Conservation (phyloP, 1,140 invertebrate genomes). For the Yoshiicerus persimilis region DNA sequence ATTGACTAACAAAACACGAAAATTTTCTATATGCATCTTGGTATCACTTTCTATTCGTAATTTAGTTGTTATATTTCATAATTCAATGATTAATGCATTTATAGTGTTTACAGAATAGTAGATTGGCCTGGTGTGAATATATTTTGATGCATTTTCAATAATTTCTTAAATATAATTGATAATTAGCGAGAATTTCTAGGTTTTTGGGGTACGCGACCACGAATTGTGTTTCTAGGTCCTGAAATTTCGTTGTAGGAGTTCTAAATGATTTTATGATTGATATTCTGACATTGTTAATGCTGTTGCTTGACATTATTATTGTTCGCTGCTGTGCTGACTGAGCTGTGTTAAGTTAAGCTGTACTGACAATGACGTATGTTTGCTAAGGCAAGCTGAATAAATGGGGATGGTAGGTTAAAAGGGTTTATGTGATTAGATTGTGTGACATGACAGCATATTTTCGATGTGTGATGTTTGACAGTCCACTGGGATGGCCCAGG, state of each 20-base stretch:
- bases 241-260: too few species aligned
- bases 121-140: too few species aligned
- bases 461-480: conserved; percentile 36
- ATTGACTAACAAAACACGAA: too few species aligned
- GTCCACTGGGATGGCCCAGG: conserved; percentile 47
- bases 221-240: too few species aligned
- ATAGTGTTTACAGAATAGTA: too few species aligned
- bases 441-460: conserved; percentile 17
- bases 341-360: background rate
- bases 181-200: background rate
- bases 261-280: too few species aligned
- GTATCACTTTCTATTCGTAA: too few species aligned
- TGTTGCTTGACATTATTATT: conserved; percentile 2
- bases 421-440: background rate
- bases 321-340: background rate
- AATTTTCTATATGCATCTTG: too few species aligned
- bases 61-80: too few species aligned
- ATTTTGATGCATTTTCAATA: background rate
- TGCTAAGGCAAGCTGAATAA: background rate
- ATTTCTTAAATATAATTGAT: background rate
- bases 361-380: background rate
- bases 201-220: background rate
- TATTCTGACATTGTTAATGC: background rate
- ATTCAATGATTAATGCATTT: too few species aligned
- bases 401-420: background rate